Base-by-base conservation (phyloP, 2,888 invertebrate species). In the Adelognathus sp. region DNA sequence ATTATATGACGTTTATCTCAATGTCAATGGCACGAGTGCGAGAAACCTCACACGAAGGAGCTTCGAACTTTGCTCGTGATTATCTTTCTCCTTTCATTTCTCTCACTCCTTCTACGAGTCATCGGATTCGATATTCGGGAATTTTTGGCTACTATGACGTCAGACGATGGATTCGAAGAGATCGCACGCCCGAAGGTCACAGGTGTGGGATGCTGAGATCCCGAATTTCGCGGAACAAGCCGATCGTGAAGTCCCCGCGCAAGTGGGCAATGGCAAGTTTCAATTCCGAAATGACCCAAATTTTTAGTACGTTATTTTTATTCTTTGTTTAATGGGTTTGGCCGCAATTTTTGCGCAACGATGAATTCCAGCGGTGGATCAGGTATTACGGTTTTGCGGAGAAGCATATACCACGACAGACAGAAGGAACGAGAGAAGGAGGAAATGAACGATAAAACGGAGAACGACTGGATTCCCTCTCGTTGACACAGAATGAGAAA, bases 11-110 rank as follows among this genome's bases (percentile, higher is more conserved):
- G 87, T 86, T 89, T 88, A 87, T 86, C 88, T 90, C 90, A 90
- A 88, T 89, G 90, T 90, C 90, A 90, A 89, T 88, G 89, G 87
- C 89, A 88, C 84, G 82, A 79, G 64, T 78, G 74, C 79, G 71
- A 81, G 27, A 56, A 31, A 69, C 50, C 29, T 50, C 52, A 39
- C 9, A n/a, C 14, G 21, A 14, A 4, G 31, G 21, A 31, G 18
- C 16, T 18, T 16, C 16, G 16, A 18, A 24, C 54, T 18, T 46
- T 46, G 9, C 16, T 14, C 18, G 46, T 7, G 7, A 44, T n/a
- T 21, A 18, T 41, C 4, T n/a, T 21, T n/a, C 3, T 24, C n/a
- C 24, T 73, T 50, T 24, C 9, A 16, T 36, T 16, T 50, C 29
- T 52, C 18, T 11, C 14, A 2, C 18, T 5, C 31, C 39, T 70